Evolutionary conservation across 2,888 invertebrate genomes (phyloP), one percentile per base, ranked within the genome.

Genomic region (Neelides folsomi): DNA sequence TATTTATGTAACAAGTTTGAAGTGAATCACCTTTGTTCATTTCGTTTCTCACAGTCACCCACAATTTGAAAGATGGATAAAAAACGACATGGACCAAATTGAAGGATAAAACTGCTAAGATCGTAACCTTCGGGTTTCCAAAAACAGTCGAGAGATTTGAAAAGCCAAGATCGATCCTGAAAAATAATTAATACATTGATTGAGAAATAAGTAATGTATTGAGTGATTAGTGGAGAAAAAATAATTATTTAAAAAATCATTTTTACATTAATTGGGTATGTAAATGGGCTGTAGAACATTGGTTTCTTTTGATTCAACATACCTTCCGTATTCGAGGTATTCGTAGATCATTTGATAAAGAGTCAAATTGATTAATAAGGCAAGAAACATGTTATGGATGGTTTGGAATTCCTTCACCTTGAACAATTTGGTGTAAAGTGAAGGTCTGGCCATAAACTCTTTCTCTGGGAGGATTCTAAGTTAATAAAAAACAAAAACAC

Each of bases 331-430:
- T 34, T 49, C 41, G 15, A 49, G 41, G 19, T 47, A 35, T 34
- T 52, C 52, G 9, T 35, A 42, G 15, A 54, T 34, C 27, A 54
- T 16, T 2, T 39, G 18, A 20, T 54, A 56, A 8, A 53, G 15
- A 15, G 50, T 49, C 35, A 56, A 18, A 42, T 56, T 56, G 42
- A 56, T 47, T n/a, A 54, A 36, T 16, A 52, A 37, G 34, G 48
- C 52, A 18, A 56, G 40, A 41, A 56, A 56, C 40, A 56, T 54
- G 44, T 56, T 56, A 42, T 56, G 54, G 3, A 56, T 36, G 8
- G 54, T 51, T 9, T 44, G 47, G 38, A 49, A 56, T 42, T 56
- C 53, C 18, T 54, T 47, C 47, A 49, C 42, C 39, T 49, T 15
- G 12, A 56, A 38, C 56, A 56, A 54, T 12, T 54, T 37, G 15